A percentile compares a stretch with the other conserved stretches of the same genome.
Conservation (phyloP, 2,888 invertebrate species). For the Drosophila flavopinicola region DNA sequence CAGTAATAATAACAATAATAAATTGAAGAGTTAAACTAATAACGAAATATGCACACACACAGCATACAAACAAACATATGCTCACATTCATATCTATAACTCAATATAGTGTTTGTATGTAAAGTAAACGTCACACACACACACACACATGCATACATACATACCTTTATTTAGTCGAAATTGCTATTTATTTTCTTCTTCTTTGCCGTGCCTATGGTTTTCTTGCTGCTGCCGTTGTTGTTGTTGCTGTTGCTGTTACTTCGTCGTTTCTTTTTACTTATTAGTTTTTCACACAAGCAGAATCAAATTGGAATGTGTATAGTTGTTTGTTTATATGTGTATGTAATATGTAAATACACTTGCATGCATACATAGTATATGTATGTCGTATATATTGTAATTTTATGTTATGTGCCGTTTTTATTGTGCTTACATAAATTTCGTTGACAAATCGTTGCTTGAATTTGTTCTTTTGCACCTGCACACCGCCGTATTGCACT, state of each 20-base stretch:
- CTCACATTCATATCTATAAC: constrained; percentile 44
- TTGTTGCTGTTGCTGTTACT: constrained; percentile 41
- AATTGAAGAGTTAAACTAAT: constrained; percentile 78
- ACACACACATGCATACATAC: constrained; percentile 35
- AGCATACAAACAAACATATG: constrained; percentile 10
- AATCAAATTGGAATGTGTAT: constrained; percentile 65
- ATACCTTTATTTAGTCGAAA: constrained; percentile 76
- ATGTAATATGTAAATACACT: constrained; percentile 17
- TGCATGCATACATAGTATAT: constrained; percentile 18
- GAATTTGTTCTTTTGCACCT: constrained; percentile 30
- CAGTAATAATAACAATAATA: constrained; percentile 76
- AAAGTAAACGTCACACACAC: constrained; percentile 42
- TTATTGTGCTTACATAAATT: constrained; percentile 54
- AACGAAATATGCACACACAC: constrained; percentile 59
- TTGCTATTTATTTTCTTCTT: constrained; percentile 73
- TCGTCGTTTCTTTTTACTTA: constrained; percentile 49
- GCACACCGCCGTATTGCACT: constrained; percentile 30
- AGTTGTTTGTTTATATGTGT: constrained; percentile 2
- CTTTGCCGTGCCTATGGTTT: constrained; percentile 51
- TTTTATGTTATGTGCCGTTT: constrained; percentile 39
- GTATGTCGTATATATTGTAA: constrained; percentile 39
- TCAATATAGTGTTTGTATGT: constrained; percentile 48
- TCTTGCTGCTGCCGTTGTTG: constrained; percentile 30
- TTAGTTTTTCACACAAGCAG: constrained; percentile 70
- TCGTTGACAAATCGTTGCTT: constrained; percentile 38